These are phyloP conservation scores for Macropodus opercularis DNA, from an alignment of 2,797 vertebrate genomes.

Conservation along the genomic window DNA sequence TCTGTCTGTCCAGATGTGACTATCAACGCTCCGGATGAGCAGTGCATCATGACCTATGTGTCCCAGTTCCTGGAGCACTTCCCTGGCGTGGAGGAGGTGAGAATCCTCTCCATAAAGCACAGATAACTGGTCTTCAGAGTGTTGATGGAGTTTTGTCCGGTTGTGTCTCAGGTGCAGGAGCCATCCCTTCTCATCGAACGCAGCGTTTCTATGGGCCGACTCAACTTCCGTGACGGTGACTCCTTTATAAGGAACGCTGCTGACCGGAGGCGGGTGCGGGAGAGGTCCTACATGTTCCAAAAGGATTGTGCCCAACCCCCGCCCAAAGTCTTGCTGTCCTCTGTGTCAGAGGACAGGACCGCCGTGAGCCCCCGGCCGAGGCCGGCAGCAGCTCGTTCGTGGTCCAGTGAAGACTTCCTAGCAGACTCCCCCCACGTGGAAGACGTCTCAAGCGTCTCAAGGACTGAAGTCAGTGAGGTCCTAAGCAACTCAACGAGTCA, in stretches of 20 bases:
- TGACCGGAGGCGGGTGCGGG: slow-evolving; percentile 76
- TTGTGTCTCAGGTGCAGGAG: slow-evolving; percentile 74
- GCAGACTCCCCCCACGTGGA: slow-evolving; percentile 48
- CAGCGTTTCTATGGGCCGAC: slow-evolving; percentile 83
- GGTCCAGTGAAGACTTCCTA: slow-evolving; percentile 71
- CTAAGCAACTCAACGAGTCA: slow-evolving; percentile 37
- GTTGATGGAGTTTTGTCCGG: not conserved
- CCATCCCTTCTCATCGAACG: slow-evolving; percentile 81
- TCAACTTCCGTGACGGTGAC: slow-evolving; percentile 81
- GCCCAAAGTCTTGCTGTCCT: slow-evolving; percentile 85
- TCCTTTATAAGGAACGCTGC: slow-evolving; percentile 75
- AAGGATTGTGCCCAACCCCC: slow-evolving; percentile 80
- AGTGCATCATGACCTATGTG: slow-evolving; percentile 95
- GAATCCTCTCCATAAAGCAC: slow-evolving; percentile 15
- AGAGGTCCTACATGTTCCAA: slow-evolving; percentile 79
- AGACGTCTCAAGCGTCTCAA: slow-evolving; percentile 9
- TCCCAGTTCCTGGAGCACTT: slow-evolving; percentile 96
- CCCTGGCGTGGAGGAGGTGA: slow-evolving; percentile 90
- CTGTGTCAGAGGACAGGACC: slow-evolving; percentile 71
- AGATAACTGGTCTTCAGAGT: not conserved
- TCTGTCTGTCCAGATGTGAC: slow-evolving; percentile 85
- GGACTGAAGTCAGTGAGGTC: slow-evolving; percentile 31
- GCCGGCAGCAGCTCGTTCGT: slow-evolving; percentile 42
- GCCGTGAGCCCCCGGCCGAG: slow-evolving; percentile 25
- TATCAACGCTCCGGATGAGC: slow-evolving; percentile 89